Base-by-base conservation (phyloP, 2,113 vertebrate genomes). In the Odobenus rosmarus region DNA sequence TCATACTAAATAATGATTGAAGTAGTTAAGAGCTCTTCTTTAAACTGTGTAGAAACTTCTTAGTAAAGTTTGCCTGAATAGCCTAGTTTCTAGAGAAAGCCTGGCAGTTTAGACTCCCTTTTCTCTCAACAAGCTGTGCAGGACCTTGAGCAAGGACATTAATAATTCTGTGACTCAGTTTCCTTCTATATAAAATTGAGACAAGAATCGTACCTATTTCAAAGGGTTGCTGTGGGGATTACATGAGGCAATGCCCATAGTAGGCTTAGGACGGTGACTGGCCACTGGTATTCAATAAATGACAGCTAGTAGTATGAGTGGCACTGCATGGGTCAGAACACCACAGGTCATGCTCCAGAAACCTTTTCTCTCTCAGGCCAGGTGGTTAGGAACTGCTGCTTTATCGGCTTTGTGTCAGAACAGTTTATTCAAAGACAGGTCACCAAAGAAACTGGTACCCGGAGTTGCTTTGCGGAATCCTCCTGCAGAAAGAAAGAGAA, bases 11-110 rank as follows among this genome's bases (percentile, higher is more conserved):
- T 10, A 18, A 92, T 89, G 51, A 90, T 62, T 76, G 36, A 93
- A 85, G 46, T 55, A 84, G 42, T 87, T 88, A 92, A 83, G 67
- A 95, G n/a, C 64, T 87, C 76, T 92, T 36, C 24, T 67, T 95
- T 94, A 81, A 93, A 42, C 51, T 88, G 14, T 94, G 26, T 85
- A 90, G 49, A 94, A 88, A 88, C 28, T 94, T 53, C 86, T 87
- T 94, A 81, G 69, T 95, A 86, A 92, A 61, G 9, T 72, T 94
- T 85, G 49, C n/a, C 42, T 69, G 80, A 89, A 46, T 46, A 59
- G 14, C 23, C 62, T 19, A 76, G 18, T 64, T 93, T 97, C 51
- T 89, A 13, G 12, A 67, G 26, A 84, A 28, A 90, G 42, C 0
- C 15, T 88, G 72, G 24, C 26, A 90, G 36, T 23, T 69, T 55